Evolutionary conservation across 1,140 invertebrate species (phyloP).

Genomic region (Portunus trituberculatus): DNA sequence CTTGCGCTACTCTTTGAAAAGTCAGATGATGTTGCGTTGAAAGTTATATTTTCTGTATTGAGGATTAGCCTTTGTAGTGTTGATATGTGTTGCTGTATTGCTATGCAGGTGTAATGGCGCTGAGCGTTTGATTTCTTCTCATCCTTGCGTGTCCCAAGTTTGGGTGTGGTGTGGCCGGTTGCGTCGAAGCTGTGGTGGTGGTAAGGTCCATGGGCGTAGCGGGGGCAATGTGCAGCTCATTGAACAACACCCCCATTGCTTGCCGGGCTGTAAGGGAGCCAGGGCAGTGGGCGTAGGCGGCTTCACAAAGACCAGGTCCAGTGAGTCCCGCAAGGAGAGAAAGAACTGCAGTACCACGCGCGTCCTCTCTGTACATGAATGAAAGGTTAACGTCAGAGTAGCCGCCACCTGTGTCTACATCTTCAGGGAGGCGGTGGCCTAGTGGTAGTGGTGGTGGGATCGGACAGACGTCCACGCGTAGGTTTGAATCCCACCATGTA

Average conservation of each 20-base stretch:
- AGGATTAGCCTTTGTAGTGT: not conserved
- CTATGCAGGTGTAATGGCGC: not conserved
- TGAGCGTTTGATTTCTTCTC: not conserved
- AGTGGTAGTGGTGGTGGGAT: no score
- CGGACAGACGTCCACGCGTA: no score
- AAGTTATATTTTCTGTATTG: not conserved
- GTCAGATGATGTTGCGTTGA: not conserved
- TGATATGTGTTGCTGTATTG: not conserved
- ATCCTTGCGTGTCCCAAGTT: not conserved
- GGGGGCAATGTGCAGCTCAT: not conserved
- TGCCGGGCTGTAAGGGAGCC: conserved; percentile 14
- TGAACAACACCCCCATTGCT: conserved; percentile 44
- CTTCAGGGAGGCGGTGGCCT: no score
- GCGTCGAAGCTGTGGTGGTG: not conserved
- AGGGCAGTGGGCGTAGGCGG: conserved; percentile 50
- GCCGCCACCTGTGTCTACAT: no score
- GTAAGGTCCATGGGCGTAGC: no score
- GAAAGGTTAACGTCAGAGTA: not conserved
- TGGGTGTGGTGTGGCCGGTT: not conserved
- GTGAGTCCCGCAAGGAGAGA: conserved; percentile 35
- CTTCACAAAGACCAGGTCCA: conserved; percentile 37
- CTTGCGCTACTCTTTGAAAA: not conserved
- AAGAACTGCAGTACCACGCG: not conserved
- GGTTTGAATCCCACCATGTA: no score
- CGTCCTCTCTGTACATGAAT: not conserved